Percentiles rank a stretch among this genome's conserved stretches.
phyloP scores from a whole-genome alignment of 2,113 vertebrate genomes.

The Labeo catla region DNA sequence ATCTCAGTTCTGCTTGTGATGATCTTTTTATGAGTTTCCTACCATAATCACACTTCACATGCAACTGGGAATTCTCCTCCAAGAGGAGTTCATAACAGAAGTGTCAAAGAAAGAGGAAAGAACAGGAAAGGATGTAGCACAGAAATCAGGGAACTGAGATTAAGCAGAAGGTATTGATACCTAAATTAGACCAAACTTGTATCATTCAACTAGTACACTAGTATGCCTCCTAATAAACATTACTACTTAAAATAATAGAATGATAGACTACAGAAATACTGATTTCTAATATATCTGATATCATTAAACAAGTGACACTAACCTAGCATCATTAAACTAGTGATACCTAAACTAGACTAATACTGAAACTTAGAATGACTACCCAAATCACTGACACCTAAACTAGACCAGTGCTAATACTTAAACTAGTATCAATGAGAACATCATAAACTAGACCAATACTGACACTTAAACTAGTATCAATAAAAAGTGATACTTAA shows the following conservation, averaged over 20 bases:
- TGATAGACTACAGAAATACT: no score
- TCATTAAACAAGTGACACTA: background rate
- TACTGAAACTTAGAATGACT: background rate
- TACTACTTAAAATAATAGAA: no score
- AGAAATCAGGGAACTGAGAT: background rate
- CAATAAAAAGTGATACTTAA: background rate
- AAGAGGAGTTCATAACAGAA: background rate
- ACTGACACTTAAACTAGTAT: background rate
- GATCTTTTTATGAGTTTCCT: constrained; percentile 31
- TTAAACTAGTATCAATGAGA: background rate
- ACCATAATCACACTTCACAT: constrained; percentile 27
- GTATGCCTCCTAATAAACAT: no score
- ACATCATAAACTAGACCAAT: background rate
- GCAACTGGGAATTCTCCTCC: background rate
- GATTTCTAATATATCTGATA: no score
- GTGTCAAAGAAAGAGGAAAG: background rate
- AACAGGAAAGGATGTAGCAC: background rate
- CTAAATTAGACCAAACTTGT: background rate
- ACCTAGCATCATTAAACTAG: background rate
- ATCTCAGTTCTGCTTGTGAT: background rate
- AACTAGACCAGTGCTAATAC: background rate
- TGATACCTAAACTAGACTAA: background rate
- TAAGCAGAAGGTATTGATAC: background rate
- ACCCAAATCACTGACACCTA: background rate
- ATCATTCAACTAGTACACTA: background rate